phyloP scores from a whole-genome alignment of 2,113 vertebrate genomes.

The Archilochus colubris region DNA sequence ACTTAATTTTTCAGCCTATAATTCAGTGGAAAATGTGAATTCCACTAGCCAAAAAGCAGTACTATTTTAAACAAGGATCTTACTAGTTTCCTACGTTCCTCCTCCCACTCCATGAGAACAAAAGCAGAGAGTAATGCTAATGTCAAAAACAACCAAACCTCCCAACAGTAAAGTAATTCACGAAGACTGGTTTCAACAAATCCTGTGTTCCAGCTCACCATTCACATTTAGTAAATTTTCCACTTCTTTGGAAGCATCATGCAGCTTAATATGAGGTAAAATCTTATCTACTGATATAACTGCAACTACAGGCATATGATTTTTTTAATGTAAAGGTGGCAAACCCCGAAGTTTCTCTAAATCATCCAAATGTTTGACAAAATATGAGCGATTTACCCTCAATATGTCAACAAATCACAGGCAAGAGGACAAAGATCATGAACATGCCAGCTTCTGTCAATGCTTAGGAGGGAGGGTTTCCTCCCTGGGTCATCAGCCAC shows the following conservation, averaged over 20 bases:
- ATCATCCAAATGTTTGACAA: background rate
- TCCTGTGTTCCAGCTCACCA: background rate
- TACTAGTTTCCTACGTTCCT: background rate
- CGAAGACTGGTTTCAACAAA: background rate
- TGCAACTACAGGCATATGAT: background rate
- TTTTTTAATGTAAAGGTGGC: background rate
- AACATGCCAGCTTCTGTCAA: accelerated
- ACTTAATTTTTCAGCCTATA: background rate
- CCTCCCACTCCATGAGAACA: accelerated
- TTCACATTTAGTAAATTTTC: background rate
- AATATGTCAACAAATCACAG: background rate
- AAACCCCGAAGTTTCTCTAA: background rate
- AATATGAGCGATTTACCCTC: background rate
- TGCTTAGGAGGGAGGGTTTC: background rate
- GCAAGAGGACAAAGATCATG: background rate
- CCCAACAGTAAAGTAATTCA: background rate
- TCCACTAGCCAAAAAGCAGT: background rate
- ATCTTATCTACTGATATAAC: background rate
- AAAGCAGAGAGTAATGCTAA: background rate
- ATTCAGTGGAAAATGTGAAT: background rate
- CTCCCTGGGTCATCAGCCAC: background rate
- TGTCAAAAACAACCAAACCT: background rate
- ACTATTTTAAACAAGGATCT: background rate
- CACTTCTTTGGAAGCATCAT: background rate
- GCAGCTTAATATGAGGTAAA: background rate